These are phyloP conservation scores for Calonectris borealis DNA, from an alignment of 2,113 vertebrate species.

Conservation along the genomic window DNA sequence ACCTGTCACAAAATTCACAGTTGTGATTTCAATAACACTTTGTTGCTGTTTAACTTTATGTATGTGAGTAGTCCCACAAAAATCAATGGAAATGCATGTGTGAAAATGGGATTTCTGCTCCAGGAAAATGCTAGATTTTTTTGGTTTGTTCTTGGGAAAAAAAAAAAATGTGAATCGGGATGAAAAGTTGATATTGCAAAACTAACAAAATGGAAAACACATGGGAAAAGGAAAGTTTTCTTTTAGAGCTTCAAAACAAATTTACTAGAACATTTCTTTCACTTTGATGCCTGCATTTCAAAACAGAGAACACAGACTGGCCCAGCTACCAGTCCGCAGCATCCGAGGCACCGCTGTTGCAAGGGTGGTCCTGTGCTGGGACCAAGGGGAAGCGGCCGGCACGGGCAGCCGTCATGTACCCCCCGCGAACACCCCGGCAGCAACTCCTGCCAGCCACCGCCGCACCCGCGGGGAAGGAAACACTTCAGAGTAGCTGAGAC, in stretches of 20 bases:
- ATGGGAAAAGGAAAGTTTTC: background rate
- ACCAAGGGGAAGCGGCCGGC: background rate
- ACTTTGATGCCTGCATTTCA: background rate
- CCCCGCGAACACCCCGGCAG: background rate
- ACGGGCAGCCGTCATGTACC: accelerated
- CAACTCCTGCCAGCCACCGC: accelerated
- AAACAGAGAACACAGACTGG: background rate
- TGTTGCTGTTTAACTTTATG: background rate
- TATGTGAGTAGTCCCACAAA: background rate
- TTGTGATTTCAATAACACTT: background rate
- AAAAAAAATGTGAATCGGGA: background rate
- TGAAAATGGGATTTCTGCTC: background rate
- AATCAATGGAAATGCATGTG: background rate
- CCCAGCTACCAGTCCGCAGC: background rate
- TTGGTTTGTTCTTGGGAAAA: background rate
- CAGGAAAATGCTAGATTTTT: background rate
- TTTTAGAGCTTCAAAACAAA: background rate
- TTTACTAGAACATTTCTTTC: background rate
- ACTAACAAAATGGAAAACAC: background rate
- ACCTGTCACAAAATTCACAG: background rate
- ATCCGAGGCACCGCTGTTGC: accelerated
- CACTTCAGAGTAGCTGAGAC: accelerated
- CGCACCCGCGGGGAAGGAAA: background rate
- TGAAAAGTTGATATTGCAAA: background rate
- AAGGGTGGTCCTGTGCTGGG: background rate